These are phyloP conservation scores for Cataglyphis hispanica DNA, from an alignment of 1,140 invertebrate genomes.

Conservation along the genomic window DNA sequence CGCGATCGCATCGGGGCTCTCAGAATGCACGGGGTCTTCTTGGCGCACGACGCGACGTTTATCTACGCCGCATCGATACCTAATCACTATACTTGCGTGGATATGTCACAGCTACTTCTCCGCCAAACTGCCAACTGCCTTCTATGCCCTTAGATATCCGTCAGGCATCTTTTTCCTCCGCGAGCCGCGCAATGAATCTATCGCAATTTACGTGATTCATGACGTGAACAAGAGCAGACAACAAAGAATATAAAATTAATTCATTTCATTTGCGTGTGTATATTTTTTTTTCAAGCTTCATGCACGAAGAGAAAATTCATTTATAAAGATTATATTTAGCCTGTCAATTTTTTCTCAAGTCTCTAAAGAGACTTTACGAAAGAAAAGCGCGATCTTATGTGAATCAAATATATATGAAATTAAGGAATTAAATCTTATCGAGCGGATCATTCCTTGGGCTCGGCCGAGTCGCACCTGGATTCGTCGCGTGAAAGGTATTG, in stretches of 20 bases:
- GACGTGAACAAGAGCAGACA: not conserved
- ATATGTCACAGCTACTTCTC: conserved; percentile 35
- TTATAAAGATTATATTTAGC: not conserved
- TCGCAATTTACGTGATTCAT: not conserved
- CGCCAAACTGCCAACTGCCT: not conserved
- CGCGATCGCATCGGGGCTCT: conserved; percentile 34
- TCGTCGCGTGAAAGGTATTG: conserved; percentile 8
- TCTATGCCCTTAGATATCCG: not conserved
- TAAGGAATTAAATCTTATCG: not conserved
- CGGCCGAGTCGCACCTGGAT: not conserved
- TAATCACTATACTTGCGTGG: conserved; percentile 53
- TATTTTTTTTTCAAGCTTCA: not conserved
- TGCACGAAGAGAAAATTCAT: not conserved
- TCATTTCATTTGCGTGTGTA: not conserved
- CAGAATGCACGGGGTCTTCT: conserved; percentile 30
- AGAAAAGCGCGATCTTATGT: not conserved
- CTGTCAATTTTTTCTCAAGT: not conserved
- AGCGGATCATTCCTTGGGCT: not conserved
- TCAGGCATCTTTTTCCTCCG: not conserved
- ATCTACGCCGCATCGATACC: conserved; percentile 59
- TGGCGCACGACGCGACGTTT: conserved; percentile 27
- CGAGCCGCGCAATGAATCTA: too few relatives aligned
- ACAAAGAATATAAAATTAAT: not conserved
- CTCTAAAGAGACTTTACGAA: not conserved
- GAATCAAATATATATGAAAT: not conserved